Evolutionary conservation across 1,140 invertebrate genomes (phyloP), one percentile per base, ranked within the genome.

Genomic region (Zaprionus vittiger): DNA sequence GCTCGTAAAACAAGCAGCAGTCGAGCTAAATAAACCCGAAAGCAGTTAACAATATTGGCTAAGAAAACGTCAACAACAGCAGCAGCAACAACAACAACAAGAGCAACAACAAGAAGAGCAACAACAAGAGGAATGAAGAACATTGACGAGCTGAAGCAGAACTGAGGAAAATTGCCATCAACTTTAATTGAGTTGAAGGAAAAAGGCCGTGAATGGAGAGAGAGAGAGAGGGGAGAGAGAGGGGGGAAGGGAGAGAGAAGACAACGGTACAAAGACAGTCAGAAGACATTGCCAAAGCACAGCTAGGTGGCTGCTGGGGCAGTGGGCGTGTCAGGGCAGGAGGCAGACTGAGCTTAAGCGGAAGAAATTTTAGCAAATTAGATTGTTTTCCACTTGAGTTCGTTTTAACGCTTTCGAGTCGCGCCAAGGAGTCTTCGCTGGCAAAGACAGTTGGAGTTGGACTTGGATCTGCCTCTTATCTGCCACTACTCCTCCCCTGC

Each of bases 351-450:
- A 54, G 52, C 63, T 70, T 77, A 63, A 87, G 84, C 84, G 84
- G 85, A 89, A 84, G 84, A 81, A 89, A 89, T 89, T 90, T 89
- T 90, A 91, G 91, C 82, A 91, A 91, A 91, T 91, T 91, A 91
- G 89, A 91, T 91, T 91, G 90, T 91, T 91, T 91, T 91, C 90
- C 90, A 91, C 90, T 91, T 91, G 90, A 91, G 85, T 91, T 91
- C 90, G 85, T 86, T 91, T 91, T 91, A 91, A 83, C 82, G 90
- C 82, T 89, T 79, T 71, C 75, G 75, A 59, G 70, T 64, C 62
- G 63, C 71, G 61, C 56, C 62, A 71, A 72, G 64, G 44, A 79
- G 52, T 55, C 65, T 28, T 34, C 47, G 52, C 17, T 20, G 37
- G 28, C 17, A 34, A 22, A 57, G 28, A 68, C 24, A 73, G 47